phyloP scores from a whole-genome alignment of 2,113 vertebrate genomes.

The Podiceps cristatus region DNA sequence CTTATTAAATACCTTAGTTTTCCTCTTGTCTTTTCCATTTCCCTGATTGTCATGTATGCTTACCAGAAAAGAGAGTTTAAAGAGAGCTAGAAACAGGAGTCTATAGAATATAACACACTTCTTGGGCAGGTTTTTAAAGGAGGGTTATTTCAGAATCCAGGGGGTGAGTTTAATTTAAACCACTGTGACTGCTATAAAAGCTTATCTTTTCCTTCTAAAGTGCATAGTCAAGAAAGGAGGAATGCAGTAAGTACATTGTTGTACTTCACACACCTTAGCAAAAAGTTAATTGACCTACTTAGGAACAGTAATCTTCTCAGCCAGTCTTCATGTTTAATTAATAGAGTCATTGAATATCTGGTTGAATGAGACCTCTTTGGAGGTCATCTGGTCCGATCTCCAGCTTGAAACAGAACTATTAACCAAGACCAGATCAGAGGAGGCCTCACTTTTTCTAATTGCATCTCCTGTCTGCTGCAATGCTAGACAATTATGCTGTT shows the following conservation, averaged over 20 bases:
- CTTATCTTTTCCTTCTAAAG: background rate
- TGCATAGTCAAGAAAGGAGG: background rate
- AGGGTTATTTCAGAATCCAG: background rate
- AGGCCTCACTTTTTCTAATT: background rate
- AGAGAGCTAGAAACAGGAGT: background rate
- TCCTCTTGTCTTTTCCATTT: background rate
- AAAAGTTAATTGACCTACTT: background rate
- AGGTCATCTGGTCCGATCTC: background rate
- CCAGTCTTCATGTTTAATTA: background rate
- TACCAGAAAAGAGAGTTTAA: background rate
- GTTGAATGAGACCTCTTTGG: background rate
- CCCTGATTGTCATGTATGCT: background rate
- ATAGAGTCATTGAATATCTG: background rate
- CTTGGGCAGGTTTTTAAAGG: background rate
- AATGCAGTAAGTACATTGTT: fast-evolving
- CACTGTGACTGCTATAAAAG: background rate
- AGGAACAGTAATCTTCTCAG: background rate
- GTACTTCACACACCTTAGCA: background rate
- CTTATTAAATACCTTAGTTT: background rate
- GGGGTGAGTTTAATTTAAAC: background rate
- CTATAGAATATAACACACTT: background rate
- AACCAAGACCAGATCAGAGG: background rate
- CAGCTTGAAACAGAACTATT: background rate
- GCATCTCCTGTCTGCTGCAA: background rate
- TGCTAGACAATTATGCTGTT: background rate